phyloP scores from a whole-genome alignment of 2,888 invertebrate genomes.

The Frankliniella fusca region DNA sequence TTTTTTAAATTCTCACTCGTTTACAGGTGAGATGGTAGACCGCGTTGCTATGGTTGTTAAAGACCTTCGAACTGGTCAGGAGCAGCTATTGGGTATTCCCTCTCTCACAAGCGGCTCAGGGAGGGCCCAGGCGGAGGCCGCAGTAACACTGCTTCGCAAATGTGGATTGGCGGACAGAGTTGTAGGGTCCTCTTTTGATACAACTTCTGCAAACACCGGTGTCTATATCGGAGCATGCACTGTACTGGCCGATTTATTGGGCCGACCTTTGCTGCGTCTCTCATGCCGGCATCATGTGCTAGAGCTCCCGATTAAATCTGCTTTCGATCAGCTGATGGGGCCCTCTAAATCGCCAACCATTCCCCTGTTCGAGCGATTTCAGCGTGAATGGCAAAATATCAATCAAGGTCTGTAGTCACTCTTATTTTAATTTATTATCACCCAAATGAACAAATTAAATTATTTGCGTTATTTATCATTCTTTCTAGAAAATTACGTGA shows the following conservation, averaged over 20 bases:
- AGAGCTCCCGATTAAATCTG: too few species aligned
- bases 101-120: constrained; percentile 26
- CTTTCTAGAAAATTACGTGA: too few species aligned
- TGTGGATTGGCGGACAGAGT: constrained; percentile 32
- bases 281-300: constrained; percentile 40
- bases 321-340: too few species aligned
- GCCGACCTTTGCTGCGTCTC: constrained; percentile 39
- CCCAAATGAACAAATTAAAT: too few species aligned
- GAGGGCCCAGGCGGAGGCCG: constrained; percentile 29
- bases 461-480: too few species aligned
- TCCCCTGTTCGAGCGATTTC: too few species aligned
- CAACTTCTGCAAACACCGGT: constrained; percentile 37
- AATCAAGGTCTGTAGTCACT: too few species aligned
- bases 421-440: too few species aligned
- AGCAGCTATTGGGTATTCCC: not conserved
- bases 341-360: too few species aligned
- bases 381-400: too few species aligned
- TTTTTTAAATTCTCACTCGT: too few species aligned
- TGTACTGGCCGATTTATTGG: constrained; percentile 39
- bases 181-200: constrained; percentile 32
- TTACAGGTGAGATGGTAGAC: too few species aligned
- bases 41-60: not conserved
- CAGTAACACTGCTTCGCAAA: constrained; percentile 29
- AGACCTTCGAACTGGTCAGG: not conserved
- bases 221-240: constrained; percentile 38